Evolutionary conservation across 2,113 vertebrate species (phyloP).

Genomic region (Xiphophorus couchianus): DNA sequence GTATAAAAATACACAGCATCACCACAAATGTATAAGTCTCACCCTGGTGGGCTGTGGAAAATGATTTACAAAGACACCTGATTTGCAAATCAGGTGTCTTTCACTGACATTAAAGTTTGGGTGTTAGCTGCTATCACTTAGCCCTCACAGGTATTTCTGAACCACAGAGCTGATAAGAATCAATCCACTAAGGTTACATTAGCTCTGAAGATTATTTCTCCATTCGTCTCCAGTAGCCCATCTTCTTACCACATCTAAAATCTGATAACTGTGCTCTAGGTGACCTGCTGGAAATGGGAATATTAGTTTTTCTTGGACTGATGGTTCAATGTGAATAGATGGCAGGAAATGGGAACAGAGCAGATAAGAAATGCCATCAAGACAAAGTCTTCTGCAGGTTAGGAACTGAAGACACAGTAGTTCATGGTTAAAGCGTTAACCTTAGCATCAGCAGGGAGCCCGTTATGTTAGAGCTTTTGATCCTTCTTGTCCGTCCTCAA

Average conservation of each 20-base stretch:
- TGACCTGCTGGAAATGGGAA: background rate
- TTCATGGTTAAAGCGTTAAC: background rate
- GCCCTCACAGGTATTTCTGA: conserved; percentile 32
- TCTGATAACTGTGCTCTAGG: background rate
- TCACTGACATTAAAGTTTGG: conserved; percentile 47
- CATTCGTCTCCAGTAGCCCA: conserved; percentile 14
- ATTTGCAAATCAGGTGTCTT: background rate
- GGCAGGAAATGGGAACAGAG: background rate
- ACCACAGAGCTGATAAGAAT: conserved; percentile 48
- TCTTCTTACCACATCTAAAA: conserved; percentile 6
- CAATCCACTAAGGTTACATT: conserved; percentile 42
- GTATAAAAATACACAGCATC: conserved; percentile 25
- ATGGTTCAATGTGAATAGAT: background rate
- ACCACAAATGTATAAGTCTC: conserved; percentile 11
- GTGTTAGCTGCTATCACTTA: conserved; percentile 20
- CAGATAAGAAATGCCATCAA: background rate
- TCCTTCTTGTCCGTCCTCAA: background rate
- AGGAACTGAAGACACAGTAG: background rate
- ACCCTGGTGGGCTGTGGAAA: conserved; percentile 24
- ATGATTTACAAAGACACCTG: conserved; percentile 31
- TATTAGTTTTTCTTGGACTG: background rate
- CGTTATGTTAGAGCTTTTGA: background rate
- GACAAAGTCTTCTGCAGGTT: background rate
- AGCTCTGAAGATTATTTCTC: background rate
- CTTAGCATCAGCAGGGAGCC: background rate